Evolutionary conservation across 2,797 vertebrate species (phyloP).

Genomic region (Bryconaethiops microstoma): DNA sequence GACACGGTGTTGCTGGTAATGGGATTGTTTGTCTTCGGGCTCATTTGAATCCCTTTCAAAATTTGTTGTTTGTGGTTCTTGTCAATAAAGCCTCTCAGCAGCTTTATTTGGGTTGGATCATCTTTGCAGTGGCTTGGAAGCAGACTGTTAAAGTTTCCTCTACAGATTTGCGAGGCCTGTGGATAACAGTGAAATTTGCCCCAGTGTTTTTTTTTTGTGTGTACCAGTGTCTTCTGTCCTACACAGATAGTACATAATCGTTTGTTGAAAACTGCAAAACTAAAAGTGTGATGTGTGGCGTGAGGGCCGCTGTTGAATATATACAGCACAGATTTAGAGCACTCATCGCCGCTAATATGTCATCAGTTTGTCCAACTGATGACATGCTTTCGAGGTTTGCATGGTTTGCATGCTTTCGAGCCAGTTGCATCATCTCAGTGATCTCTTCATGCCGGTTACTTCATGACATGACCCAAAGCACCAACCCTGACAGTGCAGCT

Average conservation of each 20-base stretch:
- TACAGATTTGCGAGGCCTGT: not conserved
- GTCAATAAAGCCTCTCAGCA: slow-evolving; percentile 29
- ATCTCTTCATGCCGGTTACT: not conserved
- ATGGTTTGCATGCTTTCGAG: not conserved
- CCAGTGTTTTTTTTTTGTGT: not conserved
- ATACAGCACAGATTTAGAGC: not conserved
- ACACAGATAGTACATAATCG: not conserved
- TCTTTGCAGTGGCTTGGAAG: slow-evolving; percentile 4
- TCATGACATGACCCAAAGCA: not conserved
- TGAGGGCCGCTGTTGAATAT: not conserved
- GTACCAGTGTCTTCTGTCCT: not conserved
- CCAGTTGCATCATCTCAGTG: not conserved
- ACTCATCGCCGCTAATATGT: not conserved
- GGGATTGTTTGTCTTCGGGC: slow-evolving; percentile 36
- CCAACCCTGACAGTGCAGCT: not conserved
- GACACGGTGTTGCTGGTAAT: slow-evolving; percentile 28
- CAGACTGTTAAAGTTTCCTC: slow-evolving; percentile 31
- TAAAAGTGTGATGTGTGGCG: not conserved
- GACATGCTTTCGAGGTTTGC: not conserved
- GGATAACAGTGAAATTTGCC: not conserved
- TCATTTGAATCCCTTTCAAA: slow-evolving; percentile 41
- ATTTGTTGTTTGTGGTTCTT: slow-evolving; percentile 25
- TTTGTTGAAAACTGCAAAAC: not conserved
- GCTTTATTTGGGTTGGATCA: slow-evolving; percentile 34
- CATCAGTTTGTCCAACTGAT: not conserved